Percentiles rank a stretch among this genome's conserved stretches.
Evolutionary conservation across 2,797 vertebrate genomes (phyloP).

Genomic region (Argentina silus): DNA sequence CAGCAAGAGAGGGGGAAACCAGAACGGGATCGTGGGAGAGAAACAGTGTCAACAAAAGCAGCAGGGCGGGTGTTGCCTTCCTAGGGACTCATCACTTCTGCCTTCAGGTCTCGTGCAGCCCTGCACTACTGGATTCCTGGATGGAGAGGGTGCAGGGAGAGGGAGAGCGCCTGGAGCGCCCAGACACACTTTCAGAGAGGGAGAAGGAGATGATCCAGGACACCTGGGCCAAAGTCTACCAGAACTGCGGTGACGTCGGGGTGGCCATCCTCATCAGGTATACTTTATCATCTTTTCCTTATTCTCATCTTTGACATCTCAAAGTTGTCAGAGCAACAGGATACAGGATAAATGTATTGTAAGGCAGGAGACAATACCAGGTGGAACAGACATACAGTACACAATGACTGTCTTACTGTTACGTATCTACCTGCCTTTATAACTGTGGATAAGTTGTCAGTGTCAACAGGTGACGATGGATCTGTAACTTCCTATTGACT

Average conservation of each 20-base stretch:
- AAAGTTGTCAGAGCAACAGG: background rate
- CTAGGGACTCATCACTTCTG: conserved; percentile 43
- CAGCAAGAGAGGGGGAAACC: conserved; percentile 34
- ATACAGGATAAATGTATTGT: background rate
- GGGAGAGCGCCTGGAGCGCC: conserved; percentile 84
- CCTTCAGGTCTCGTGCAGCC: conserved; percentile 45
- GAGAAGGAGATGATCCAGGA: conserved; percentile 88
- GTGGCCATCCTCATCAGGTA: conserved; percentile 94
- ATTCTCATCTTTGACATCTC: background rate
- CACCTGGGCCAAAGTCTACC: conserved; percentile 90
- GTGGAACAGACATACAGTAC: no score
- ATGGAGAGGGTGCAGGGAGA: conserved; percentile 91
- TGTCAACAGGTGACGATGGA: no score
- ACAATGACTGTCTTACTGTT: no score
- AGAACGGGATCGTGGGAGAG: conserved; percentile 27
- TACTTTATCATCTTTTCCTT: background rate
- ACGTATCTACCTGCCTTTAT: no score
- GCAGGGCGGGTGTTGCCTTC: conserved; percentile 41
- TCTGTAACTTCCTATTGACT: no score
- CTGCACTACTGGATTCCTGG: conserved; percentile 59
- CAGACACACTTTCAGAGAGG: conserved; percentile 86
- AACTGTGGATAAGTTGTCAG: no score
- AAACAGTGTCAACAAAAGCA: conserved; percentile 41
- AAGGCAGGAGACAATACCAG: no score
- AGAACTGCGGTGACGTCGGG: conserved; percentile 88